A percentile compares a stretch with the other conserved stretches of the same genome.
Conservation (phyloP, 2,888 invertebrate species). For the Fabriciana adippe region DNA sequence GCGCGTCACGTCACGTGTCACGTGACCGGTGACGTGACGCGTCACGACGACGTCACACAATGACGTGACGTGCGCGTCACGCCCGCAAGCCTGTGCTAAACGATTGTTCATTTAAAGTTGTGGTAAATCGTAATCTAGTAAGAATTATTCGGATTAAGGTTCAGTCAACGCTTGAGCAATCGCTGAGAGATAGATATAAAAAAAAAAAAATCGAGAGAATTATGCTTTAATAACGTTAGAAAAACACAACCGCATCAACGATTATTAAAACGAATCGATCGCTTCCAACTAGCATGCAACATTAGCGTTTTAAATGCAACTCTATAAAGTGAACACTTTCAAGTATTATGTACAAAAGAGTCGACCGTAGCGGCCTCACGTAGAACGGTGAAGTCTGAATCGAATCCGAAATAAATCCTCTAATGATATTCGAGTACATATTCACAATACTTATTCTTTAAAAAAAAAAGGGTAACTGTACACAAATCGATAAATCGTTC, state of each 20-base stretch:
- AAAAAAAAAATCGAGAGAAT: slow-evolving; percentile 31
- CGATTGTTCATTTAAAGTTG: slow-evolving; percentile 30
- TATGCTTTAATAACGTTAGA: slow-evolving; percentile 28
- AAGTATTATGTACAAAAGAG: slow-evolving; percentile 71
- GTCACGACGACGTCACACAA: slow-evolving; percentile 10
- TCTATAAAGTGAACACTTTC: slow-evolving; percentile 78
- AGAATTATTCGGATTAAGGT: slow-evolving; percentile 48
- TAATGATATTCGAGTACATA: slow-evolving; percentile 79
- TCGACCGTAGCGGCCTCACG: slow-evolving; percentile 52
- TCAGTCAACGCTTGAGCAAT: slow-evolving; percentile 76
- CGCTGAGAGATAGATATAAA: slow-evolving; percentile 53
- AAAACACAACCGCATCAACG: slow-evolving; percentile 39
- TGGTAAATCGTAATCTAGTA: slow-evolving; percentile 33
- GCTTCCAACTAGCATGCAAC: slow-evolving; percentile 68
- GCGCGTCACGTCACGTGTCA: slow-evolving; percentile 24
- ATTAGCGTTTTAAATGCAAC: slow-evolving; percentile 79
- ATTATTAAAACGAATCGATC: slow-evolving; percentile 50
- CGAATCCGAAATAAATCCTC: slow-evolving; percentile 66
- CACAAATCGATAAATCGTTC: slow-evolving; percentile 59
- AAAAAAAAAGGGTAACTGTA: slow-evolving; percentile 64
- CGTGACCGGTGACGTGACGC: slow-evolving; percentile 16
- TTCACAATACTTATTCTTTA: slow-evolving; percentile 66
- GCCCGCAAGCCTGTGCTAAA: slow-evolving; percentile 34
- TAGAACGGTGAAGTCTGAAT: slow-evolving; percentile 53
- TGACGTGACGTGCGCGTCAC: slow-evolving; percentile 17